These are phyloP conservation scores for Zaprionus africanus DNA, from an alignment of 1,140 invertebrate genomes.

Conservation along the genomic window DNA sequence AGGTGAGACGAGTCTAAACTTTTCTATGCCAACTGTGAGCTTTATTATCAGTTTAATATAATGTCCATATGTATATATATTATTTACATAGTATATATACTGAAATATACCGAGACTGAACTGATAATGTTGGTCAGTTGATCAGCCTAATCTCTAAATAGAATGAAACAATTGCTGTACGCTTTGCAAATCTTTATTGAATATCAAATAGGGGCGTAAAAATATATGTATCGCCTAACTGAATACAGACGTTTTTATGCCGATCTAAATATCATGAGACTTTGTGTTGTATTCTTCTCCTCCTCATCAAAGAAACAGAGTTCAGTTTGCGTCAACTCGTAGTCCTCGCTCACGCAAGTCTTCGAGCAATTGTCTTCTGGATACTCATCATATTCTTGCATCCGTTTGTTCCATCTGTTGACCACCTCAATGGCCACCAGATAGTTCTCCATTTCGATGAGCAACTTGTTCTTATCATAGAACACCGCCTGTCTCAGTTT, in stretches of 20 bases:
- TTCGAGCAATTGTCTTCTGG: background rate
- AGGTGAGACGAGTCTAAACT: background rate
- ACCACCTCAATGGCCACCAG: slow-evolving; percentile 8
- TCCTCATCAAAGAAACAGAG: background rate
- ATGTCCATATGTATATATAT: background rate
- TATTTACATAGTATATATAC: background rate
- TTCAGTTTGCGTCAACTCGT: slow-evolving; percentile 17
- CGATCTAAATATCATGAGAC: too few species aligned
- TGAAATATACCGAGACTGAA: background rate
- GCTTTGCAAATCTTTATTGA: too few species aligned
- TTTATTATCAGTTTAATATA: background rate
- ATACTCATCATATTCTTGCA: background rate
- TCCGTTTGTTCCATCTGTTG: background rate
- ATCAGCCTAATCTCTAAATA: too few species aligned
- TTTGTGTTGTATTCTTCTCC: too few species aligned
- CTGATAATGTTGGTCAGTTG: too few species aligned
- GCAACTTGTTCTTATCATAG: background rate
- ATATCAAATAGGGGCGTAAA: too few species aligned
- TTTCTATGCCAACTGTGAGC: slow-evolving; percentile 4
- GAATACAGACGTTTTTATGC: too few species aligned
- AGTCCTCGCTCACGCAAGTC: slow-evolving; percentile 17
- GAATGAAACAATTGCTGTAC: too few species aligned
- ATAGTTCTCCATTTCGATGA: slow-evolving; percentile 44
- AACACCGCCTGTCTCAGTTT: slow-evolving; percentile 17
- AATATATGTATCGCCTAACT: too few species aligned